Percentiles rank a stretch among this genome's conserved stretches.
These are phyloP conservation scores for Priapulus caudatus DNA, from an alignment of 2,888 invertebrate species.

Conservation along the genomic window DNA sequence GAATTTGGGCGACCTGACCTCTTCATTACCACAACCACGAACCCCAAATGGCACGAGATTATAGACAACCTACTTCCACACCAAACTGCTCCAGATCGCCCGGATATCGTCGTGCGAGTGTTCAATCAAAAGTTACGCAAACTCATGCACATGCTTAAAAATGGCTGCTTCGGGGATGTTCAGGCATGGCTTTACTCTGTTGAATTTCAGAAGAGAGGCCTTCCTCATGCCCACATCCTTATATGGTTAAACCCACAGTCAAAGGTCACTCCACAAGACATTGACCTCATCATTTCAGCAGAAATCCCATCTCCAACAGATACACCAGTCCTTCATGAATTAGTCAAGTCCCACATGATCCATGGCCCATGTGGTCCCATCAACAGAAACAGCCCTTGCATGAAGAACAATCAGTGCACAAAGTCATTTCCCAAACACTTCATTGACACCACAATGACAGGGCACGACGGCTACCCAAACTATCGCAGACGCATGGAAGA, in stretches of 20 bases:
- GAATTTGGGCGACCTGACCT: conserved; percentile 25
- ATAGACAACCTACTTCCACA: too few species aligned
- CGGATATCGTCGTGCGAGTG: too few species aligned
- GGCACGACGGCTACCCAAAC: too few species aligned
- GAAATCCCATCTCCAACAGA: conserved; percentile 21
- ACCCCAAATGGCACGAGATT: too few species aligned
- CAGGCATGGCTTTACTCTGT: conserved; percentile 22
- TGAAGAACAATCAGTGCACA: conserved; percentile 8
- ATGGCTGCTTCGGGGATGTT: conserved; percentile 22
- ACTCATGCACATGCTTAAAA: conserved; percentile 21
- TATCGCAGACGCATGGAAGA: too few species aligned
- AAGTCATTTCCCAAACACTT: conserved; percentile 10
- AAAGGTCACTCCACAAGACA: conserved; percentile 19
- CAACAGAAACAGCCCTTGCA: conserved; percentile 25
- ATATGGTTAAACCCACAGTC: too few species aligned
- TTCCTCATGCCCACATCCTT: conserved; percentile 28
- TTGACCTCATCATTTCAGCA: conserved; percentile 20
- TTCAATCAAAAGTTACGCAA: too few species aligned
- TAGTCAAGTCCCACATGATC: conserved; percentile 34
- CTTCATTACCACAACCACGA: too few species aligned
- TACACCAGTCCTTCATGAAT: conserved; percentile 26
- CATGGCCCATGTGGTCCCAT: conserved; percentile 36
- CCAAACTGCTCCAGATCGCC: too few species aligned
- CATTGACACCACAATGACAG: too few species aligned
- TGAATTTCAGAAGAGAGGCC: conserved; percentile 31